Base-by-base conservation (phyloP, 2,888 invertebrate species). In the Camptogramma bilineatum region DNA sequence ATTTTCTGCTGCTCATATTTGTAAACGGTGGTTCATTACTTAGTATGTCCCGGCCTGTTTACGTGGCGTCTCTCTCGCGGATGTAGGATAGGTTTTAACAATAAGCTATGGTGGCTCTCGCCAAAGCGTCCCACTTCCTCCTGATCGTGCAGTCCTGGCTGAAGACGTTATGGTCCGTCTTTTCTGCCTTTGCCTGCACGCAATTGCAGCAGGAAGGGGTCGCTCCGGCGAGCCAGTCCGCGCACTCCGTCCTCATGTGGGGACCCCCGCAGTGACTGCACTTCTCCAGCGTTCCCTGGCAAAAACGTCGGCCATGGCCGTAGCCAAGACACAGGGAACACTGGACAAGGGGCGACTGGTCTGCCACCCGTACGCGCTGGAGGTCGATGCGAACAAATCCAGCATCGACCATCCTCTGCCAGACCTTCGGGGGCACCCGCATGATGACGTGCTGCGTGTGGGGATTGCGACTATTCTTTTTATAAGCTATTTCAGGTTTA, bases 71-170 rank as follows among this genome's bases (percentile, higher is more conserved):
- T 10, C 7, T 2, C 21, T 34, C 34, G 34, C 55, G 21, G 21
- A 3, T 21, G 2, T 21, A 4, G 4, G 21, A 21, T 21, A 4
- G 17, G 16, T 48, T 46, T 71, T 44, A 71, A 58, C 71, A 69
- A 13, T 69, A 71, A 0, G 64, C 61, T 9, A 66, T 53, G 2
- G 58, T 34, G 0, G 69, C 24, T 18, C 69, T 2, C 0, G 69
- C 72, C 13, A 68, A 0, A n/a, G n/a, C n/a, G n/a, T n/a, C n/a
- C n/a, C n/a, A n/a, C n/a, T n/a, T n/a, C n/a, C n/a, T n/a, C n/a
- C n/a, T n/a, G n/a, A n/a, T n/a, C n/a, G n/a, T n/a, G n/a, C n/a
- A n/a, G n/a, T n/a, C n/a, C n/a, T n/a, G n/a, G n/a, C n/a, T n/a
- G n/a, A n/a, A n/a, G n/a, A n/a, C n/a, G n/a, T n/a, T n/a, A n/a